These are phyloP conservation scores for Setipinna tenuifilis DNA, from an alignment of 2,797 vertebrate genomes.

Conservation along the genomic window DNA sequence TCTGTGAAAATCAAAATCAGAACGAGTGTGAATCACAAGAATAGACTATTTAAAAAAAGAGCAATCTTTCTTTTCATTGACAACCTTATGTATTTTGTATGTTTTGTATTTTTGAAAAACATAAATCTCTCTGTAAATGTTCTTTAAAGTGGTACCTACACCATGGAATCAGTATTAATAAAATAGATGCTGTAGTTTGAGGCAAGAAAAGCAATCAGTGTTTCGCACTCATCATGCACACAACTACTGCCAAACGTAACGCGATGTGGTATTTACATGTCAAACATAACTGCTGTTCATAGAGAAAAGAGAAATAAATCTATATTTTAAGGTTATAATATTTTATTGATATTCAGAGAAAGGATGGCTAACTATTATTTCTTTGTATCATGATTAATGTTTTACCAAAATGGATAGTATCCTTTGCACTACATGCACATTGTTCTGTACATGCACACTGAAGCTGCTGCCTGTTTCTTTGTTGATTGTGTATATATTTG, in stretches of 20 bases:
- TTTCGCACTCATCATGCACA: not conserved
- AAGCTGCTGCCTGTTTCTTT: not conserved
- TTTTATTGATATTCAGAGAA: not conserved
- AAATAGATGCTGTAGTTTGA: slow-evolving; percentile 31
- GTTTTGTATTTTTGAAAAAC: slow-evolving; percentile 60
- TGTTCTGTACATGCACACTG: slow-evolving; percentile 12
- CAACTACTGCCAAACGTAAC: slow-evolving; percentile 15
- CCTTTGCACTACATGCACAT: slow-evolving; percentile 19
- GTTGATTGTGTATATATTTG: not conserved
- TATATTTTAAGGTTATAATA: slow-evolving; percentile 14
- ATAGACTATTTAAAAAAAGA: slow-evolving; percentile 41
- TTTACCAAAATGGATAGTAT: slow-evolving; percentile 22
- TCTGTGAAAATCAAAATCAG: slow-evolving; percentile 37
- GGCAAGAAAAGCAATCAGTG: slow-evolving; percentile 14
- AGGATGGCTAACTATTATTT: slow-evolving; percentile 17
- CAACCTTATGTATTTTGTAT: slow-evolving; percentile 60
- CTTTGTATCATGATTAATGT: not conserved
- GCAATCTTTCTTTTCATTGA: slow-evolving; percentile 49
- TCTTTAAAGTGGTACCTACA: slow-evolving; percentile 27
- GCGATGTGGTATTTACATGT: not conserved
- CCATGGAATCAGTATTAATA: slow-evolving; percentile 8
- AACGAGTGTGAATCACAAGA: slow-evolving; percentile 26
- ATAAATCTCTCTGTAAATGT: slow-evolving; percentile 26
- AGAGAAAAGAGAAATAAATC: not conserved
- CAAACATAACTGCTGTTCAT: not conserved